Conservation (phyloP, 2,888 invertebrate species). For the Oscheius myriophilus region DNA sequence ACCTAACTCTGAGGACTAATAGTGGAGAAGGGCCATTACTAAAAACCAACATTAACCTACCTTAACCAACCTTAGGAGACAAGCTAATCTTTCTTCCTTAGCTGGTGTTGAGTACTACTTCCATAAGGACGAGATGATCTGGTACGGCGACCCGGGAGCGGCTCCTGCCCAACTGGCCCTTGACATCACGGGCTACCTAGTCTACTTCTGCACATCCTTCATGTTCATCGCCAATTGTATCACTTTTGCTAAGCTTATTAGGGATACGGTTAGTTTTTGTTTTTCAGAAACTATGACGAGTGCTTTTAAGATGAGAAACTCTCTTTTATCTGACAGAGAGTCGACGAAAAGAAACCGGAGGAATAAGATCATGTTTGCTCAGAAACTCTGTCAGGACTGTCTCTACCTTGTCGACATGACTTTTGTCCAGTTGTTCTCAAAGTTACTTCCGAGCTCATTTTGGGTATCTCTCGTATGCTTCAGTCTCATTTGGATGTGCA, state of each 20-base stretch:
- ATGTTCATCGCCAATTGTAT: background rate
- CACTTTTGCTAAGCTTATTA: background rate
- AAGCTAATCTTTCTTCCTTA: background rate
- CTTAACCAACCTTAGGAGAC: no score
- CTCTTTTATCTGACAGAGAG: no score
- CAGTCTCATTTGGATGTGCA: background rate
- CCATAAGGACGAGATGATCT: constrained; percentile 1
- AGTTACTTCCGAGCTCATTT: background rate
- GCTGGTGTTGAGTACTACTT: background rate
- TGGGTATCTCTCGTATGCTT: background rate
- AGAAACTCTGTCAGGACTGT: background rate
- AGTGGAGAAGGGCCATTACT: no score
- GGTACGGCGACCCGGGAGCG: background rate
- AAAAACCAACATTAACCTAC: no score
- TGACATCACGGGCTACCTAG: background rate
- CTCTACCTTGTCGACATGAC: background rate
- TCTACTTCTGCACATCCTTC: background rate
- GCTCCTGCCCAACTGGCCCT: background rate
- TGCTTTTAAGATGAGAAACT: no score
- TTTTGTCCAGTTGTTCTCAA: background rate
- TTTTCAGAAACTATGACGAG: no score
- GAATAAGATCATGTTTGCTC: background rate
- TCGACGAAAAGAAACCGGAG: background rate
- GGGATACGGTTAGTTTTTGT: background rate
- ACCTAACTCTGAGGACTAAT: no score